phyloP scores from a whole-genome alignment of 2,113 vertebrate genomes.

The Oreochromis niloticus region DNA sequence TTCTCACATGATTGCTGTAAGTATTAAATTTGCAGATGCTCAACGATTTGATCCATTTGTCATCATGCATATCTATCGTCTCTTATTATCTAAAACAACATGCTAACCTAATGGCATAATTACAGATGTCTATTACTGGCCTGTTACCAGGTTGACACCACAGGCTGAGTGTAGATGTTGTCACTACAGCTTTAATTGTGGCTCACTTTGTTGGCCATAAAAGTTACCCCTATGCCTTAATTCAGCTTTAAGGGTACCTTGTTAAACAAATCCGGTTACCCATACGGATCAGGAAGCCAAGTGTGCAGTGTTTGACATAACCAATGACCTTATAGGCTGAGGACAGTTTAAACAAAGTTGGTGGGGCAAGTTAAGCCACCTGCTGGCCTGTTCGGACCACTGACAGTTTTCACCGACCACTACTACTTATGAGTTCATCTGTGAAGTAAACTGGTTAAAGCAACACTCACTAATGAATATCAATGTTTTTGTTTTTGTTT shows the following conservation, averaged over 20 bases:
- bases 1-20: background rate
- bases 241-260: background rate
- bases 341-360: background rate
- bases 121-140: background rate
- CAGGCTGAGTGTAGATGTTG: background rate
- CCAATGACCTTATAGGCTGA: background rate
- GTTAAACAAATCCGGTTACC: background rate
- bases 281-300: background rate
- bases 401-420: background rate
- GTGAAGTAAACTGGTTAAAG: background rate
- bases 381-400: background rate
- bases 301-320: background rate
- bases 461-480: background rate
- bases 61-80: background rate
- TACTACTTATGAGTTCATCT: background rate
- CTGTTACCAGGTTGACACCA: background rate
- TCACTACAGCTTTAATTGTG: fast-evolving
- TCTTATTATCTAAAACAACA: background rate
- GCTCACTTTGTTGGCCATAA: background rate
- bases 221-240: background rate
- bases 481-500: background rate
- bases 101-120: background rate
- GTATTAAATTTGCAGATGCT: background rate
- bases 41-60: background rate
- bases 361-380: background rate